A percentile compares a stretch with the other conserved stretches of the same genome.
Evolutionary conservation across 2,797 vertebrate genomes (phyloP).

Genomic region (Petrocephalus schoutedeni): DNA sequence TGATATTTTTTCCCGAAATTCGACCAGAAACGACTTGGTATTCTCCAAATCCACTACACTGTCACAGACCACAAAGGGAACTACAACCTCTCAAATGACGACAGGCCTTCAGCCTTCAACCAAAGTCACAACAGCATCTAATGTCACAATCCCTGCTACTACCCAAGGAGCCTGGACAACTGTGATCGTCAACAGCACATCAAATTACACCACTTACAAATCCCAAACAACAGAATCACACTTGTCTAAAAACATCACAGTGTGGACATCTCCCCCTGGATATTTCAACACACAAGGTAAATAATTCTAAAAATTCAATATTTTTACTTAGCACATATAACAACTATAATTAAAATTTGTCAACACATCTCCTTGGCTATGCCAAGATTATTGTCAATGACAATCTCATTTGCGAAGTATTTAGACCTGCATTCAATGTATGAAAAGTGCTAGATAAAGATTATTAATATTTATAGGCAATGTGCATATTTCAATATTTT

Average conservation of each 20-base stretch:
- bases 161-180: conserved; percentile 30
- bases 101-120: conserved; percentile 23
- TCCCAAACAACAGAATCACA: not conserved
- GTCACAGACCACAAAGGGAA: conserved; percentile 26
- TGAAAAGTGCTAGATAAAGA: not conserved
- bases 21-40: not conserved
- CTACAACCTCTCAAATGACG: conserved; percentile 33
- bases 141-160: conserved; percentile 17
- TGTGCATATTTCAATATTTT: not conserved
- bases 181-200: conserved; percentile 27
- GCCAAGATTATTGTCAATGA: not conserved
- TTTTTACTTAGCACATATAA: not conserved
- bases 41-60: not conserved
- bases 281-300: conserved; percentile 41
- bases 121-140: conserved; percentile 23
- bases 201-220: conserved; percentile 20
- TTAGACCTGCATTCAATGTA: not conserved
- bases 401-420: not conserved
- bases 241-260: conserved; percentile 19
- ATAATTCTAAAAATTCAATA: not conserved
- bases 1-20: conserved; percentile 5
- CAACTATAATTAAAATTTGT: not conserved
- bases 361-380: not conserved
- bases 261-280: not conserved
- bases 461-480: not conserved